Percentiles rank a stretch among this genome's conserved stretches.
phyloP scores from a whole-genome alignment of 2,797 vertebrate species.

The Tachyglossus aculeatus region DNA sequence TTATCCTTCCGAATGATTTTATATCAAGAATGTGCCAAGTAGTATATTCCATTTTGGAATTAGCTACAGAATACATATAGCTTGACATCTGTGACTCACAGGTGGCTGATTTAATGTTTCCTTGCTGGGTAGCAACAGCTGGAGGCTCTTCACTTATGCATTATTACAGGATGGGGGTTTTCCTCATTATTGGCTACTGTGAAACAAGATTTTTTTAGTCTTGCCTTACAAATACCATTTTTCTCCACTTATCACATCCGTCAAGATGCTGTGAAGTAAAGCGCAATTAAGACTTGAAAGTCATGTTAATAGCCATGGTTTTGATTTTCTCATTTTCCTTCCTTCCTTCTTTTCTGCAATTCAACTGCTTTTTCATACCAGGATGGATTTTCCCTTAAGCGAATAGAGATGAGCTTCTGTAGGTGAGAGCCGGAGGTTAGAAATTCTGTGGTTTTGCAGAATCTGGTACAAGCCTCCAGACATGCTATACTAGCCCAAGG shows the following conservation, averaged over 20 bases:
- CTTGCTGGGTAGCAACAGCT: conserved; percentile 21
- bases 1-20: conserved; percentile 49
- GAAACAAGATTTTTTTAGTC: not conserved
- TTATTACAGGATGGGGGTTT: conserved; percentile 6
- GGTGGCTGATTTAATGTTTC: conserved; percentile 47
- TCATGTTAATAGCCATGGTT: not conserved
- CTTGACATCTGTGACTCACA: conserved; percentile 8
- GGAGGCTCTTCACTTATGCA: conserved; percentile 12
- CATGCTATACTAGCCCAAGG: too few species aligned
- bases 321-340: not conserved
- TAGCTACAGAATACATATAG: conserved; percentile 24
- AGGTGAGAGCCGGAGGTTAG: too few species aligned
- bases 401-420: too few species aligned
- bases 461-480: too few species aligned
- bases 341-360: not conserved
- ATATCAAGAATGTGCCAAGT: conserved; percentile 36
- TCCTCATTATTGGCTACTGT: conserved; percentile 11
- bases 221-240: conserved; percentile 26
- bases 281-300: not conserved
- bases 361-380: too few species aligned
- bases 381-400: too few species aligned
- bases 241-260: not conserved
- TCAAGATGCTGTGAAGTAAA: conserved; percentile 4
- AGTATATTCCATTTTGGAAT: conserved; percentile 23
- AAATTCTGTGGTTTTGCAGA: too few species aligned